These are phyloP conservation scores for Platorchestia sp. DNA, from an alignment of 1,140 invertebrate species.

Conservation along the genomic window DNA sequence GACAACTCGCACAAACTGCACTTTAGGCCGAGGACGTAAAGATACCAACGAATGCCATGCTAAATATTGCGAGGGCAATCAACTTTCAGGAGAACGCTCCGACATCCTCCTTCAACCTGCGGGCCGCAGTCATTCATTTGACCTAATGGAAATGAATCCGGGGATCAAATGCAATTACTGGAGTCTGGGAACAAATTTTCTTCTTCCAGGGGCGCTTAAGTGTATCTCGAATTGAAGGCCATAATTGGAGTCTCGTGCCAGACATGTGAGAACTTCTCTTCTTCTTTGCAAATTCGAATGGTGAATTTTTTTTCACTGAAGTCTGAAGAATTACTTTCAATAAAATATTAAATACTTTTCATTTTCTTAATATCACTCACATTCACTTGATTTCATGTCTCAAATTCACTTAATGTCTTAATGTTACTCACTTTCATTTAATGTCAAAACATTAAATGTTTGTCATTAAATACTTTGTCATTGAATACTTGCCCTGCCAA, in stretches of 20 bases:
- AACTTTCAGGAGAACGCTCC: background rate
- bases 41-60: background rate
- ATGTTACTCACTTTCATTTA: too few relatives aligned
- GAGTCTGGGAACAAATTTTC: slow-evolving; percentile 28
- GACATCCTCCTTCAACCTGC: background rate
- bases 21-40: background rate
- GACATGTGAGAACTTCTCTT: background rate
- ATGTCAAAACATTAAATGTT: too few relatives aligned
- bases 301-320: background rate
- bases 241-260: background rate
- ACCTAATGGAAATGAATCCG: slow-evolving; percentile 33
- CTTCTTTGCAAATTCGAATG: background rate
- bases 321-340: too few relatives aligned
- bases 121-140: background rate
- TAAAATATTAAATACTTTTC: too few relatives aligned
- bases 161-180: slow-evolving; percentile 40
- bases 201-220: background rate
- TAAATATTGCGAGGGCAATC: background rate
- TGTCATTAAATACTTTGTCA: too few relatives aligned
- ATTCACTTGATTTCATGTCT: too few relatives aligned
- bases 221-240: slow-evolving; percentile 16
- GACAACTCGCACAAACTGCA: background rate
- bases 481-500: too few relatives aligned
- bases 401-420: too few relatives aligned
- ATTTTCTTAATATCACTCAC: too few relatives aligned